phyloP scores from a whole-genome alignment of 2,797 vertebrate species.

The Orientallactaga sibirica region DNA sequence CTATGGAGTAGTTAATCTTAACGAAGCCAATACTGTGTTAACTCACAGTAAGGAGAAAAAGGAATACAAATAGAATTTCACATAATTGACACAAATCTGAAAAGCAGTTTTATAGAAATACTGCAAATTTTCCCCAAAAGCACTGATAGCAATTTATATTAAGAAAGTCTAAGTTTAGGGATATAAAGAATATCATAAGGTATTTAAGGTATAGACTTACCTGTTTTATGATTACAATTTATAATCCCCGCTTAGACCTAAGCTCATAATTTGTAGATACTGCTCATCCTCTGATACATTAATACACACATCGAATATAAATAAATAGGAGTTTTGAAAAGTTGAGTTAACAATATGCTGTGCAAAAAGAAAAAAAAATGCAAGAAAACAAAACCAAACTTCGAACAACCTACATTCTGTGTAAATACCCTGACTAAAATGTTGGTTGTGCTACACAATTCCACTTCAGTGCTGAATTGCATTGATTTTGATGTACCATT shows the following conservation, averaged over 20 bases:
- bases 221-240: slow-evolving; percentile 80
- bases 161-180: slow-evolving; percentile 79
- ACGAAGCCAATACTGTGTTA: slow-evolving; percentile 82
- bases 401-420: slow-evolving; percentile 90
- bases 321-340: slow-evolving; percentile 90
- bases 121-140: slow-evolving; percentile 86
- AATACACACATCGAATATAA: slow-evolving; percentile 88
- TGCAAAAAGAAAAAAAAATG: slow-evolving; percentile 84
- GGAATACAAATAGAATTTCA: slow-evolving; percentile 85
- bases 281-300: slow-evolving; percentile 85
- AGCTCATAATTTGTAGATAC: slow-evolving; percentile 85
- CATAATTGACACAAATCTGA: slow-evolving; percentile 81
- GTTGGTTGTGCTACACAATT: slow-evolving; percentile 89
- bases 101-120: slow-evolving; percentile 83
- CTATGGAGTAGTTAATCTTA: slow-evolving; percentile 81
- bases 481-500: slow-evolving; percentile 76
- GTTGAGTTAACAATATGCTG: slow-evolving; percentile 88
- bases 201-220: slow-evolving; percentile 77
- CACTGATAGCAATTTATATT: slow-evolving; percentile 84
- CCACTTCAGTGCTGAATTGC: slow-evolving; percentile 89
- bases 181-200: slow-evolving; percentile 75
- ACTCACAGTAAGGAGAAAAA: slow-evolving; percentile 84
- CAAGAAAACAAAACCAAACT: slow-evolving; percentile 43
- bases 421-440: slow-evolving; percentile 90
- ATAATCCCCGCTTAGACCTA: slow-evolving; percentile 82